A percentile compares a stretch with the other conserved stretches of the same genome.
These are phyloP conservation scores for Gila orcuttii DNA, from an alignment of 2,113 vertebrate genomes.

Conservation along the genomic window DNA sequence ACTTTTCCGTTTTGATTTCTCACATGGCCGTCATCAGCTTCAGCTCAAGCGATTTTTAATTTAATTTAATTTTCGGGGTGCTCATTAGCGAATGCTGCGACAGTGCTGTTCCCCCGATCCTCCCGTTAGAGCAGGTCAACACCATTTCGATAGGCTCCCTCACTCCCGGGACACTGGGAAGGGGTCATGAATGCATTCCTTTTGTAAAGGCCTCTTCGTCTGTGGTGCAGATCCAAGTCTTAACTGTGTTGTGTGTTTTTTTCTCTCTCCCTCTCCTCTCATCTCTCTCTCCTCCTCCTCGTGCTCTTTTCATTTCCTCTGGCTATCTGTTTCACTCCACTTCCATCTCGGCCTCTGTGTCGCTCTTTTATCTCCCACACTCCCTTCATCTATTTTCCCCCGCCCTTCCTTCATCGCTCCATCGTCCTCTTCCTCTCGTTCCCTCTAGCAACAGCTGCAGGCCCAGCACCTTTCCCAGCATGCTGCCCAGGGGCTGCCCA, in stretches of 20 bases:
- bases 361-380: slow-evolving; percentile 22
- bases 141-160: background rate
- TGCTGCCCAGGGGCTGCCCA: slow-evolving; percentile 76
- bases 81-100: background rate
- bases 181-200: slow-evolving; percentile 30
- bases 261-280: slow-evolving; percentile 26
- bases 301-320: slow-evolving; percentile 34
- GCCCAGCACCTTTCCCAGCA: slow-evolving; percentile 91
- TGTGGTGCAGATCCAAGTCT: slow-evolving; percentile 27
- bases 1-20: slow-evolving; percentile 25
- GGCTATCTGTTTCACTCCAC: slow-evolving; percentile 14
- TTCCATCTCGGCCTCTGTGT: slow-evolving; percentile 8
- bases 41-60: slow-evolving; percentile 17
- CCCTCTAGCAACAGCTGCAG: slow-evolving; percentile 87
- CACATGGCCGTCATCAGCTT: background rate
- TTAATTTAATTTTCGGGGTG: background rate
- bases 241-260: slow-evolving; percentile 35
- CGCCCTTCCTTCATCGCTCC: slow-evolving; percentile 20
- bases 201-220: slow-evolving; percentile 17
- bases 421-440: slow-evolving; percentile 25
- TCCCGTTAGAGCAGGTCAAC: background rate
- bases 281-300: slow-evolving; percentile 42
- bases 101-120: background rate
- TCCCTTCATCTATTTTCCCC: slow-evolving; percentile 2
- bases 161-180: slow-evolving; percentile 24